Evolutionary conservation across 2,888 invertebrate genomes (phyloP).

Genomic region (Perdita meconis): DNA sequence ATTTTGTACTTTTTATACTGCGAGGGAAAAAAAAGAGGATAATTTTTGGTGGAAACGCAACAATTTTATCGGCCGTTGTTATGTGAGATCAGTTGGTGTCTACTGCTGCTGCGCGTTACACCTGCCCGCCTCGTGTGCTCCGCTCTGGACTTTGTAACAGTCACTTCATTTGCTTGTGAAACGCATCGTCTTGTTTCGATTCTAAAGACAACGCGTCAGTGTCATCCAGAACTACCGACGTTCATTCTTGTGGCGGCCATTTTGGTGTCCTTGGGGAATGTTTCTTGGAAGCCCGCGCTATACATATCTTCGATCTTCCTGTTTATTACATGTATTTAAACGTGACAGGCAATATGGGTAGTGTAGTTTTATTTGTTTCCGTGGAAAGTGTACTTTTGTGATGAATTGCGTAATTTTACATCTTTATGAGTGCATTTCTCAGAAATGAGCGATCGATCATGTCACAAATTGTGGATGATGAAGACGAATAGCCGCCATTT

Average conservation of each 20-base stretch:
- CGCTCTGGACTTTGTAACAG: constrained; percentile 43
- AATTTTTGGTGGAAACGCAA: constrained; percentile 84
- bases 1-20: constrained; percentile 83
- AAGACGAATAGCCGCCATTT: constrained; percentile 65
- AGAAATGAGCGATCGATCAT: constrained; percentile 30
- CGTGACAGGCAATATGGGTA: constrained; percentile 16
- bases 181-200: background rate
- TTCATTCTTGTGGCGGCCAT: constrained; percentile 67
- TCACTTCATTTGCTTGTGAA: constrained; percentile 8
- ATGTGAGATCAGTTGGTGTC: constrained; percentile 83
- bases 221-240: constrained; percentile 10
- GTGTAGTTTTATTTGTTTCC: constrained; percentile 8
- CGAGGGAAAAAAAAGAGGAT: constrained; percentile 81
- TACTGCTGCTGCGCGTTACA: constrained; percentile 83
- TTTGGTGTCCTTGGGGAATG: constrained; percentile 64
- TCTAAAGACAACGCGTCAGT: background rate
- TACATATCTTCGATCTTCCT: constrained; percentile 4
- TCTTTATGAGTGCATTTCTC: background rate
- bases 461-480: constrained; percentile 30
- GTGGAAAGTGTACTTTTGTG: constrained; percentile 17
- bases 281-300: constrained; percentile 5
- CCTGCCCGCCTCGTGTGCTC: constrained; percentile 74
- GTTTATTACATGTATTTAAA: background rate
- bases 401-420: background rate
- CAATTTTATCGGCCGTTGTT: constrained; percentile 84